These are phyloP conservation scores for Drosophila nasuta DNA, from an alignment of 1,140 invertebrate genomes.

Conservation along the genomic window DNA sequence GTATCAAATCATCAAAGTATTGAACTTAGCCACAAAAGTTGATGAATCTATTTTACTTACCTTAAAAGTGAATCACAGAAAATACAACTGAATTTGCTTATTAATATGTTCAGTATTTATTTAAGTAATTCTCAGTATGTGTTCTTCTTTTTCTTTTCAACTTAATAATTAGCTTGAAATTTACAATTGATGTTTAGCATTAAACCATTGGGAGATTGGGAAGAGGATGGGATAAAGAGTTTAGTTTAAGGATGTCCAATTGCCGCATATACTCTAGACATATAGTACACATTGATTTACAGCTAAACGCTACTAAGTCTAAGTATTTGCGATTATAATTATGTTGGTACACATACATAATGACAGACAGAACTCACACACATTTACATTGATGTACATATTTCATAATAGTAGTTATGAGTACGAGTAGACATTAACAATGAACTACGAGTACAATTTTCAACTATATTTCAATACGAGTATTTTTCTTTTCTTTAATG, in stretches of 20 bases:
- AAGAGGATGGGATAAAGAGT: slow-evolving; percentile 1
- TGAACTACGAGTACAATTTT: slow-evolving; percentile 64
- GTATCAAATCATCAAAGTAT: not conserved
- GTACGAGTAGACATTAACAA: slow-evolving; percentile 64
- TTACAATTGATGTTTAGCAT: slow-evolving; percentile 42
- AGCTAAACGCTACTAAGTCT: slow-evolving; percentile 25
- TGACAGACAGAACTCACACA: slow-evolving; percentile 32
- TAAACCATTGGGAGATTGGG: slow-evolving; percentile 10
- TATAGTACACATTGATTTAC: slow-evolving; percentile 24
- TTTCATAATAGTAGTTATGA: slow-evolving; percentile 9
- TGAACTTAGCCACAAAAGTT: not conserved
- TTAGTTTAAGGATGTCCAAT: slow-evolving; percentile 6
- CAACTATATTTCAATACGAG: slow-evolving; percentile 19
- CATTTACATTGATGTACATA: slow-evolving; percentile 23
- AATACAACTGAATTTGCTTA: slow-evolving; percentile 55
- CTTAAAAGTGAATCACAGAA: slow-evolving; percentile 1
- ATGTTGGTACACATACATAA: slow-evolving; percentile 22
- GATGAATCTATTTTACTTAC: not conserved
- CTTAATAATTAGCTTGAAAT: slow-evolving; percentile 45
- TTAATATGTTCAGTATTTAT: slow-evolving; percentile 78
- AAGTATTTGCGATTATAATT: slow-evolving; percentile 26
- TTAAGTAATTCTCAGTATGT: slow-evolving; percentile 72
- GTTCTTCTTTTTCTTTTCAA: slow-evolving; percentile 33
- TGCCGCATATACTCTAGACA: slow-evolving; percentile 36
- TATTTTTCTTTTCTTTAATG: not conserved